Evolutionary conservation across 2,888 invertebrate genomes (phyloP).

Genomic region (Macropis europaea): DNA sequence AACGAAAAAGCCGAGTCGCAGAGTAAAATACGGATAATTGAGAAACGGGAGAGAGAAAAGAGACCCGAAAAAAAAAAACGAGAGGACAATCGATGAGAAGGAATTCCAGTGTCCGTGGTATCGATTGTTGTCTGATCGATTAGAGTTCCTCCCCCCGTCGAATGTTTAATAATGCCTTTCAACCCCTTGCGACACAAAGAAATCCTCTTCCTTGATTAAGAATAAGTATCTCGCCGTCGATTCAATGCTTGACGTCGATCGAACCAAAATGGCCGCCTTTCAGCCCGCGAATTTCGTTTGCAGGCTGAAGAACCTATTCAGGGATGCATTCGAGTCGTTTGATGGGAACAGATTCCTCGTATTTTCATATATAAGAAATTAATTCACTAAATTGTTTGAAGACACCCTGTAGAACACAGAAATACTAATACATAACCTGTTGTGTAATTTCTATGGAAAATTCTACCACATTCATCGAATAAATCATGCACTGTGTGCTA

Average conservation of each 20-base stretch:
- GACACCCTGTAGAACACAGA: too few relatives aligned
- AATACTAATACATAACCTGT: too few relatives aligned
- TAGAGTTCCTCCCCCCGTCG: neutral
- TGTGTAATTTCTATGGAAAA: too few relatives aligned
- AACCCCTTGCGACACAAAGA: constrained; percentile 5
- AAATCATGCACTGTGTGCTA: too few relatives aligned
- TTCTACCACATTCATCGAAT: too few relatives aligned
- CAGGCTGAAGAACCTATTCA: neutral
- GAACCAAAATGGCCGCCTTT: neutral
- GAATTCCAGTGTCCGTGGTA: too few relatives aligned
- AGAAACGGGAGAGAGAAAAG: neutral
- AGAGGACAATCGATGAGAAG: constrained; percentile 13
- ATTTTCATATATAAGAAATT: too few relatives aligned
- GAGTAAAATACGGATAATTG: constrained; percentile 9
- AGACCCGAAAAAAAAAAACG: too few relatives aligned
- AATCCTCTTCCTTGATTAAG: constrained; percentile 1
- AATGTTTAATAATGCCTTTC: constrained; percentile 1
- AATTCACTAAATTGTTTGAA: too few relatives aligned
- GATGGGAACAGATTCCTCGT: too few relatives aligned
- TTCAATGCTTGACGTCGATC: neutral
- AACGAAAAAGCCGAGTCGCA: neutral
- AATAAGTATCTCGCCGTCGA: neutral
- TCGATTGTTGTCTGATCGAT: neutral
- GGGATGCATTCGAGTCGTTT: too few relatives aligned
- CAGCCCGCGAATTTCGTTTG: neutral